phyloP scores from a whole-genome alignment of 1,140 invertebrate species.

The Palaemon carinicauda region DNA sequence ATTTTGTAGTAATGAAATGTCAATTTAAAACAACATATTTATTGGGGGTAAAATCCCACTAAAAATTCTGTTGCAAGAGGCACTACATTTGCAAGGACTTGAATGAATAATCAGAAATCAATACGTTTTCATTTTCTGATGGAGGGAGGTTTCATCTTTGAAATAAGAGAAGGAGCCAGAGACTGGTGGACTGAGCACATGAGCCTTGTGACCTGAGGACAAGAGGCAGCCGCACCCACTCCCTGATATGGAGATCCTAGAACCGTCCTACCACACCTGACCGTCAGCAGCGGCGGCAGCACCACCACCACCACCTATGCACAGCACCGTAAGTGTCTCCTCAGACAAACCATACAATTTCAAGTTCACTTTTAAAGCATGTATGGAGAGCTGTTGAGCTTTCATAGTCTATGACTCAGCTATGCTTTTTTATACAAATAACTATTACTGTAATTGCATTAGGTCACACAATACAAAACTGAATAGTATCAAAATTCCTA shows the following conservation, averaged over 20 bases:
- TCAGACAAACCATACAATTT: conserved; percentile 43
- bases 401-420: conserved; percentile 47
- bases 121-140: neutral
- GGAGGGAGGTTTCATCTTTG: conserved; percentile 9
- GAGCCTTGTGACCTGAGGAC: conserved; percentile 57
- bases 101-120: too few species aligned
- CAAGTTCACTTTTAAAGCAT: conserved; percentile 48
- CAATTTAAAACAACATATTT: too few species aligned
- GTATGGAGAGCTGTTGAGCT: conserved; percentile 36
- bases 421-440: conserved; percentile 30
- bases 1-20: too few species aligned
- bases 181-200: conserved; percentile 55
- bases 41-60: too few species aligned
- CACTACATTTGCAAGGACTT: too few species aligned
- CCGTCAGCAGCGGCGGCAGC: conserved; percentile 34
- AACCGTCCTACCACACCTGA: conserved; percentile 46
- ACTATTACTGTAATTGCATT: neutral
- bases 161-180: conserved; percentile 43
- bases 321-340: conserved; percentile 44
- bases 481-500: conserved; percentile 26
- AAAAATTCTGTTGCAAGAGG: too few species aligned
- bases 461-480: neutral
- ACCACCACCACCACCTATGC: conserved; percentile 5
- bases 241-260: conserved; percentile 58
- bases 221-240: conserved; percentile 52